phyloP scores from a whole-genome alignment of 2,113 vertebrate species.

The Eolophus roseicapilla region DNA sequence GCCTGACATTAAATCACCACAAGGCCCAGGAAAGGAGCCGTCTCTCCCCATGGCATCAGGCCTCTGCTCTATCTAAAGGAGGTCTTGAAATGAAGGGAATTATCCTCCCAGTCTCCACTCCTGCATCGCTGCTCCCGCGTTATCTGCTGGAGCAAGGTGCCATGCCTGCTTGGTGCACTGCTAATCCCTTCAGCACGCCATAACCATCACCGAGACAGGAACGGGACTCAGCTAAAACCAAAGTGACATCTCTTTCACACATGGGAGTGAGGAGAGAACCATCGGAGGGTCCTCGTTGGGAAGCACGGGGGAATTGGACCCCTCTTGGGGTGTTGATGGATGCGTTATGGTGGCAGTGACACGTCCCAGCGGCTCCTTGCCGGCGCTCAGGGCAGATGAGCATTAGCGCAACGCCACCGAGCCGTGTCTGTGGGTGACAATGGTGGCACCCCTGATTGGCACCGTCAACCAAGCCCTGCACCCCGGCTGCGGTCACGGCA shows the following conservation, averaged over 20 bases:
- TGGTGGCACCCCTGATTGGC: rapidly evolving
- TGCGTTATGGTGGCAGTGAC: rapidly evolving
- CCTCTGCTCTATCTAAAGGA: neutral
- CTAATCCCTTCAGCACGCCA: slow-evolving; percentile 46
- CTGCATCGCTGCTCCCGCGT: neutral
- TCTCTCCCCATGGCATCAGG: rapidly evolving
- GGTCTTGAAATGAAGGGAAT: neutral
- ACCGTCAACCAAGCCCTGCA: neutral
- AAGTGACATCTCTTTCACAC: neutral
- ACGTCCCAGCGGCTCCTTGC: neutral
- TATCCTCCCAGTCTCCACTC: neutral
- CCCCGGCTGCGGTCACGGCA: neutral
- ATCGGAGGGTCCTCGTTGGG: rapidly evolving
- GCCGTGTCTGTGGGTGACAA: neutral
- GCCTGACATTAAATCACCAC: neutral
- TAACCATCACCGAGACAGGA: neutral
- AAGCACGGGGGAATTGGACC: no score
- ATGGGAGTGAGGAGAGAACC: neutral
- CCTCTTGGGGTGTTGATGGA: neutral
- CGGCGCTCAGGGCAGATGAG: neutral
- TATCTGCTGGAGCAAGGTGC: neutral
- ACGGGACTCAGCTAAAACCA: neutral
- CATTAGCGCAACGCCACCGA: neutral
- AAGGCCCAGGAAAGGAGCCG: rapidly evolving
- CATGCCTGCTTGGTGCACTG: neutral